phyloP scores from a whole-genome alignment of 2,113 vertebrate genomes.

The Okapia johnstoni region DNA sequence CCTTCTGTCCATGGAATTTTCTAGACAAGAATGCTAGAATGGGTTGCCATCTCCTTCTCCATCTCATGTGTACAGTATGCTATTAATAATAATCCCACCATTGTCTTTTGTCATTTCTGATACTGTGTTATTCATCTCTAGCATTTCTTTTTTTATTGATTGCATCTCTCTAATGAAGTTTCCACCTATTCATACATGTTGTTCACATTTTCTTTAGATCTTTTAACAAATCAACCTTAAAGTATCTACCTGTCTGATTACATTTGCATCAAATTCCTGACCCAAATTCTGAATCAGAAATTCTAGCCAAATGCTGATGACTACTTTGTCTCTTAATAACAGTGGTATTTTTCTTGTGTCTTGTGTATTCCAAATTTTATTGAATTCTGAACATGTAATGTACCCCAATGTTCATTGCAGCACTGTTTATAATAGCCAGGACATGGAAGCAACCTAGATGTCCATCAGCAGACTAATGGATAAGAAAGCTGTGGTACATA shows the following conservation, averaged over 20 bases:
- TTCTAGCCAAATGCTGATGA: neutral
- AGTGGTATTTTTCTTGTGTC: neutral
- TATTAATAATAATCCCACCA: neutral
- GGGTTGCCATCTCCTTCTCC: neutral
- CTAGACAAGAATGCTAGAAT: neutral
- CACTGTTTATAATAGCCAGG: too few relatives aligned
- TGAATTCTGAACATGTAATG: neutral
- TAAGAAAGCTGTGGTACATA: too few relatives aligned
- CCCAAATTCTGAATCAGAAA: neutral
- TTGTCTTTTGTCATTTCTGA: neutral
- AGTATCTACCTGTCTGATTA: neutral
- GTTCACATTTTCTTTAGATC: neutral
- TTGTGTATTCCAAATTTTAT: neutral
- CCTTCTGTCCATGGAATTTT: neutral
- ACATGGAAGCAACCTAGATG: too few relatives aligned
- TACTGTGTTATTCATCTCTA: neutral
- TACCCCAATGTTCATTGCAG: too few relatives aligned
- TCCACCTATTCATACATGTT: neutral
- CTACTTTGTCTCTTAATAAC: neutral
- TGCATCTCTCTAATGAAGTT: neutral
- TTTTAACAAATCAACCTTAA: neutral
- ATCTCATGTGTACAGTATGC: neutral
- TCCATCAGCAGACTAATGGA: too few relatives aligned
- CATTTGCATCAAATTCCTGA: neutral
- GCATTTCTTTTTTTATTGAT: neutral